Percentiles rank a stretch among this genome's conserved stretches.
phyloP scores from a whole-genome alignment of 2,113 vertebrate genomes.

The Seriola rivoliana region DNA sequence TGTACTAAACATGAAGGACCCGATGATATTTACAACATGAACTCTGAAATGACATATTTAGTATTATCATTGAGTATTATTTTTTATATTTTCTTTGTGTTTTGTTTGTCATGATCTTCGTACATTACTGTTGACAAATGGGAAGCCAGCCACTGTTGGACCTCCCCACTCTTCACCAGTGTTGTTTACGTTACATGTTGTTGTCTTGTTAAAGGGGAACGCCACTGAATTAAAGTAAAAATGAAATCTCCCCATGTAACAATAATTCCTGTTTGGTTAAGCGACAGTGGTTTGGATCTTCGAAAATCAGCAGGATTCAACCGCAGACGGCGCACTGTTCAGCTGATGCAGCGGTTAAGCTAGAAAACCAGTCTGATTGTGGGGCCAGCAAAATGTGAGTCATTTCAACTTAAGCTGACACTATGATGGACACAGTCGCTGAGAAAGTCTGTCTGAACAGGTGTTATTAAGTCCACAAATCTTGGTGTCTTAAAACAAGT shows the following conservation, averaged over 20 bases:
- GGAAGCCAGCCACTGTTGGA: neutral
- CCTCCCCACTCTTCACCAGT: neutral
- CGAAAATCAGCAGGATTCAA: constrained; percentile 15
- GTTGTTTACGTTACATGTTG: constrained; percentile 22
- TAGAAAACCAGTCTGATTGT: neutral
- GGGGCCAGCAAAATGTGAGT: neutral
- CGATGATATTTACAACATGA: constrained; percentile 44
- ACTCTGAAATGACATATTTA: constrained; percentile 20
- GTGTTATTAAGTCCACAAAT: neutral
- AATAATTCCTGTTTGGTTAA: neutral
- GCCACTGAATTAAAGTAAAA: constrained; percentile 66
- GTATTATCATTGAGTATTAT: constrained; percentile 26
- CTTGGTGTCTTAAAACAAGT: too few species aligned
- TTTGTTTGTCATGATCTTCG: constrained; percentile 35
- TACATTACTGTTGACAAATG: constrained; percentile 19
- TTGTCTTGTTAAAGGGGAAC: constrained; percentile 35
- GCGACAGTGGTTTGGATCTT: neutral
- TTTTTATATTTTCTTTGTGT: constrained; percentile 24
- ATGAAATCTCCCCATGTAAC: constrained; percentile 2
- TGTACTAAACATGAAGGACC: constrained; percentile 34
- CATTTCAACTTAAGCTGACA: neutral
- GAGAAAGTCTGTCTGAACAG: neutral
- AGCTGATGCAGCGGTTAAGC: constrained; percentile 36
- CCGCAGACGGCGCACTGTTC: constrained; percentile 11
- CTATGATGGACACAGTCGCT: neutral